Evolutionary conservation across 2,797 vertebrate genomes (phyloP), one percentile per base, ranked within the genome.

Genomic region (Columba guinea): DNA sequence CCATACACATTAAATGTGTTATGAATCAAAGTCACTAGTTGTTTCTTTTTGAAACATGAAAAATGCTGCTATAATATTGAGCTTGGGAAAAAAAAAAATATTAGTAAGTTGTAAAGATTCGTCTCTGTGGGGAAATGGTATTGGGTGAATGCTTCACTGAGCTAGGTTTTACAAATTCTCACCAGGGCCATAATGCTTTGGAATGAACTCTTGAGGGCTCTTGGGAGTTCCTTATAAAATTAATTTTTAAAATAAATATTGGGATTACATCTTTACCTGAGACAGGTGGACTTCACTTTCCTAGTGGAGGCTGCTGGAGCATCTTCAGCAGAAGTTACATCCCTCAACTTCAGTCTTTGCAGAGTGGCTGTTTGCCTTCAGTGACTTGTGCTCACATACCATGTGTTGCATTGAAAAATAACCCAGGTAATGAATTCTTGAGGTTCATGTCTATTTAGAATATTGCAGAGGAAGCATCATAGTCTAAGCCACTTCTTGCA

Each of bases 1-100:
- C 77, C 34, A 39, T 89, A 32, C 20, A 58, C 53, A 32, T 85
- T 89, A 70, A 84, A 58, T 39, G 13, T 71, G 41, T 75, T 81
- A 58, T 79, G 76, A 95, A 93, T 95, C 85, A 95, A 93, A 87
- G 65, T 78, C 51, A 26, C 55, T 58, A 55, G 37, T 28, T 60
- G 46, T 88, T 94, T 89, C 75, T 68, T 94, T 92, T 68, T 69
- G 37, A 90, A 93, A 64, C 1, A 2, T 81, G 80, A 94, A 90
- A 44, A 91, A 87, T 80, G 13, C 16, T 87, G 35, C 37, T 89
- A 11, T 58, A 87, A 26, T 83, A 28, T 4, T 51, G 17, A 59
- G 13, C 37, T 48, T 46, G 55, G 15, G 4, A 20, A 46, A 62
- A 63, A 62, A 63, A 34, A 65, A 59, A 73, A 34, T 1, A 34